These are phyloP conservation scores for Lepisosteus oculatus DNA, from an alignment of 2,113 vertebrate species.

Conservation along the genomic window DNA sequence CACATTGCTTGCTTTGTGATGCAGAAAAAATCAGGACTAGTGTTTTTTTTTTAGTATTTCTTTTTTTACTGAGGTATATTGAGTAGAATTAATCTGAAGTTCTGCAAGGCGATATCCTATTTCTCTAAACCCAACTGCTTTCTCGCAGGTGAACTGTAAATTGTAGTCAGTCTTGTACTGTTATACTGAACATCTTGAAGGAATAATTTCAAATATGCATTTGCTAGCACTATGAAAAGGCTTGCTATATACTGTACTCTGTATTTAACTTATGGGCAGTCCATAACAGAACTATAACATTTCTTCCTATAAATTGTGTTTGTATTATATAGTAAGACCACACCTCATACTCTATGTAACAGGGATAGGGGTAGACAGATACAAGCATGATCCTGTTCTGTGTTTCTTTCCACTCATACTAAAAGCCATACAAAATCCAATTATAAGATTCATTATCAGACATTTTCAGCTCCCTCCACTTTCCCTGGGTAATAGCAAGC, in stretches of 20 bases:
- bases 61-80: too few species aligned
- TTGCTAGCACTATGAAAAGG: too few species aligned
- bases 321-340: not conserved
- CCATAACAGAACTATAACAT: not conserved
- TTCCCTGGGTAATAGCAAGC: conserved; percentile 20
- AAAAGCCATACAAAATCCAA: conserved; percentile 33
- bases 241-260: not conserved
- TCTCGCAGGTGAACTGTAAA: too few species aligned
- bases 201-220: too few species aligned
- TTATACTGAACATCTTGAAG: too few species aligned
- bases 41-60: not conserved
- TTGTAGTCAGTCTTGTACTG: too few species aligned
- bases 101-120: too few species aligned
- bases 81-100: too few species aligned
- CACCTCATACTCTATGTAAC: not conserved
- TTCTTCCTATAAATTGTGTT: not conserved
- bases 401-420: conserved; percentile 3
- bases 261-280: not conserved
- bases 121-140: too few species aligned
- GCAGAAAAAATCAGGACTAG: not conserved
- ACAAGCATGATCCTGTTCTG: not conserved
- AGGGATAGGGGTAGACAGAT: not conserved
- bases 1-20: too few species aligned
- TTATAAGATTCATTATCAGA: conserved; percentile 28
- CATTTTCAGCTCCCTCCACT: conserved; percentile 17